Base-by-base conservation (phyloP, 2,113 vertebrate species). In the Cromileptes altivelis region DNA sequence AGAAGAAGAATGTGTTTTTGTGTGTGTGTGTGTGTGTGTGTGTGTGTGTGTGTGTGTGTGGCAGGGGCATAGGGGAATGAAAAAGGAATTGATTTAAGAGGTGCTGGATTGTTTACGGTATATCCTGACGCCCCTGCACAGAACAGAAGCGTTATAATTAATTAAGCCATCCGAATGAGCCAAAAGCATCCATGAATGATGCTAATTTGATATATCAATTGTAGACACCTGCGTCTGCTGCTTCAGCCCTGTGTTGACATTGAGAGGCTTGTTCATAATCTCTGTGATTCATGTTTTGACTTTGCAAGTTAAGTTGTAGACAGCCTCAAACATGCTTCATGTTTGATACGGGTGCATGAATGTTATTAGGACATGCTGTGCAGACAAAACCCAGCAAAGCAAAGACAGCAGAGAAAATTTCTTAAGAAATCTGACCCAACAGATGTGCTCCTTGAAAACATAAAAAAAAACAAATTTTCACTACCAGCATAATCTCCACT, bases 91-190 rank as follows among this genome's bases (percentile, higher is more conserved):
- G 40, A 10, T 10, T 42, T 7, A 42, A 42, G 10, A 42, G 40
- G 40, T 10, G 40, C 40, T 42, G 8, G 40, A 42, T 8, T 42
- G 10, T 42, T 42, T 42, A 42, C 40, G 6, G 33, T 37, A 37
- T 37, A 37, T 37, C 33, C 33, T 1, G 33, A 37, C 33, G 6
- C 33, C 6, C 33, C 33, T 37, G 6, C 33, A 37, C 33, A 37
- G 33, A 4, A 37, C 33, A 42, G 1, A 12, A 10, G 10, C 42
- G 11, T 42, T 9, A 42, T 12, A 42, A 12, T 74, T 73, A 84
- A 64, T 56, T 19, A 50, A 17, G 74, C 8, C 61, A 25, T 45
- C 17, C 68, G 37, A 27, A 68, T 75, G 49, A 70, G 85, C 85
- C 47, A 10, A 4, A 0, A 80, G 85, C 72, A 27, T 62, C 23